Evolutionary conservation across 2,113 vertebrate species (phyloP).

Genomic region (Ciconia maguari): DNA sequence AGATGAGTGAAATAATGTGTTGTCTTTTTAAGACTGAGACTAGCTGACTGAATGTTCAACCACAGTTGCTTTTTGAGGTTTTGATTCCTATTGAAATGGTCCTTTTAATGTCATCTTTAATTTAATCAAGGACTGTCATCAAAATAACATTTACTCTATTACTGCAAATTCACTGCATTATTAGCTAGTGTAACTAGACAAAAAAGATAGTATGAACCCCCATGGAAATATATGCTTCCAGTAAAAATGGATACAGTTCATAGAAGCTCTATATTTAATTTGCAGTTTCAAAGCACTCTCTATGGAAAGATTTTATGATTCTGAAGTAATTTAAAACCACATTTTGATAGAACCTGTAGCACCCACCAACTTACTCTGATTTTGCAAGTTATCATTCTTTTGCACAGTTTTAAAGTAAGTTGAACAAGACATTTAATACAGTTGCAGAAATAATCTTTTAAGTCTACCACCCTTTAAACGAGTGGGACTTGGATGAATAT

Average conservation of each 20-base stretch:
- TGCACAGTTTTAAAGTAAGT: not conserved
- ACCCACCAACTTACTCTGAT: slow-evolving; percentile 27
- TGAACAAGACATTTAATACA: not conserved
- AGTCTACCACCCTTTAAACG: not conserved
- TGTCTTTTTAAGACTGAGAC: slow-evolving; percentile 18
- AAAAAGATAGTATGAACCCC: slow-evolving; percentile 73
- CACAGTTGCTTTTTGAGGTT: slow-evolving; percentile 60
- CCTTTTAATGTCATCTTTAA: slow-evolving; percentile 79
- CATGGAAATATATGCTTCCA: slow-evolving; percentile 75
- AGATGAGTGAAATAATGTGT: slow-evolving; percentile 9
- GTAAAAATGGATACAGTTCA: slow-evolving; percentile 79
- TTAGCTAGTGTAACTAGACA: slow-evolving; percentile 76
- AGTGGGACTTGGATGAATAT: not conserved
- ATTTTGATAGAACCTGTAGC: slow-evolving; percentile 55
- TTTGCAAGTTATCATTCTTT: slow-evolving; percentile 28
- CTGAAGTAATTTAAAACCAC: slow-evolving; percentile 77
- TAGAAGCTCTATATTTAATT: slow-evolving; percentile 79
- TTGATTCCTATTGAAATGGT: slow-evolving; percentile 67
- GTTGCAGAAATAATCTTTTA: not conserved
- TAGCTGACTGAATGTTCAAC: slow-evolving; percentile 47
- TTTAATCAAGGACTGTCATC: slow-evolving; percentile 78
- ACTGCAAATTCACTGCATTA: slow-evolving; percentile 81
- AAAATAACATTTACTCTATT: slow-evolving; percentile 79
- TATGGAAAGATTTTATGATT: slow-evolving; percentile 75
- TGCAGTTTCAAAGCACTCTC: slow-evolving; percentile 76